Conservation (phyloP, 92 coral and sea anemone species). For the Hydrozoanthus gracilis region DNA sequence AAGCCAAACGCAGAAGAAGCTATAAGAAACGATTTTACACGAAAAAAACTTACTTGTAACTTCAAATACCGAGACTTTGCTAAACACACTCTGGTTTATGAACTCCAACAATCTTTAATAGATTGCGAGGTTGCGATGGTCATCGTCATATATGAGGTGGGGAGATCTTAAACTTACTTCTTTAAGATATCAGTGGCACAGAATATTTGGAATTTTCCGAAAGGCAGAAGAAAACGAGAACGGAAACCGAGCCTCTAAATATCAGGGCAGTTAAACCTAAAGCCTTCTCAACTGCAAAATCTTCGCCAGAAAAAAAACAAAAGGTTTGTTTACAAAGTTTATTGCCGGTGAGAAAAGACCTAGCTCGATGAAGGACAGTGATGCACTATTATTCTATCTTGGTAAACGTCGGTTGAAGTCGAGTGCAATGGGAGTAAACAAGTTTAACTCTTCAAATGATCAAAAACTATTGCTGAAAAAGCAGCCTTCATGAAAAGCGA, state of each 20-base stretch:
- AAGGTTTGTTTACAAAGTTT: slow-evolving; percentile 37
- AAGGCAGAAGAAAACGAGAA: slow-evolving; percentile 58
- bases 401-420: too few species aligned
- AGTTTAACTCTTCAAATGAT: too few species aligned
- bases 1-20: too few species aligned
- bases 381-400: too few species aligned
- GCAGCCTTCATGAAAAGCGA: background rate
- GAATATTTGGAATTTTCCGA: slow-evolving; percentile 59
- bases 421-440: background rate
- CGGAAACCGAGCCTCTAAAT: slow-evolving; percentile 60
- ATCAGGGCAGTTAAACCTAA: slow-evolving; percentile 64
- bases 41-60: slow-evolving; percentile 52
- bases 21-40: slow-evolving; percentile 18
- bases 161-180: slow-evolving; percentile 52
- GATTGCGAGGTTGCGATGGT: slow-evolving; percentile 68
- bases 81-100: slow-evolving; percentile 60
- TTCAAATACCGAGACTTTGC: slow-evolving; percentile 59
- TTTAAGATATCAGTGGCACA: slow-evolving; percentile 48
- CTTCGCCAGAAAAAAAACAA: slow-evolving; percentile 36
- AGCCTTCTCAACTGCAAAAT: slow-evolving; percentile 24
- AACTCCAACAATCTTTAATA: slow-evolving; percentile 58
- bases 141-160: slow-evolving; percentile 67
- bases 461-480: too few species aligned
- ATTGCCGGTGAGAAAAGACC: background rate
- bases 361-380: background rate